A percentile compares a stretch with the other conserved stretches of the same genome.
These are phyloP conservation scores for Agelas oroides DNA, from an alignment of 37 sponge, comb jelly and placozoan species.

Conservation along the genomic window DNA sequence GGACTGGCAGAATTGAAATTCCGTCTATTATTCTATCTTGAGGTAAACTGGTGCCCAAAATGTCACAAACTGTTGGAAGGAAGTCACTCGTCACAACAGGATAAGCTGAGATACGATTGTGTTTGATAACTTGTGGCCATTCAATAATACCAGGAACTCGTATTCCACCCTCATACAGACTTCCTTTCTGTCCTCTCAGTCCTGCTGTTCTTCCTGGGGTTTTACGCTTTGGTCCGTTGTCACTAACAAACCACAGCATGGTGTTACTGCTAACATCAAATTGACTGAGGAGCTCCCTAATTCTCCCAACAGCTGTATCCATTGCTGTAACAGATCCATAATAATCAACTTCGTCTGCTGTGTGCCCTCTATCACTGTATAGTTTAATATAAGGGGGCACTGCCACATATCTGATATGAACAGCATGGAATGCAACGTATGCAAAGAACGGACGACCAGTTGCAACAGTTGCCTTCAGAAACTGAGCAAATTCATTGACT, in stretches of 20 bases:
- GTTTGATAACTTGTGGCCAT: constrained; percentile 52
- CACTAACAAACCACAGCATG: constrained; percentile 73
- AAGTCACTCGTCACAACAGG: constrained; percentile 65
- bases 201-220: constrained; percentile 56
- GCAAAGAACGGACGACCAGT: constrained; percentile 61
- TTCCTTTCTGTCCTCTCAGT: constrained; percentile 60
- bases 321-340: constrained; percentile 55
- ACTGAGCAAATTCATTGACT: constrained; percentile 19
- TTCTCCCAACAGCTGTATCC: constrained; percentile 47
- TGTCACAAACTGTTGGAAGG: constrained; percentile 61
- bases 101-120: constrained; percentile 28
- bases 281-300: constrained; percentile 33
- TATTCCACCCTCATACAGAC: constrained; percentile 74
- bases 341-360: constrained; percentile 57
- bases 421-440: constrained; percentile 66
- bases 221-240: constrained; percentile 60
- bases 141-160: constrained; percentile 76
- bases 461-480: not conserved
- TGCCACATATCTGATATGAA: constrained; percentile 70
- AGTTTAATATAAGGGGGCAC: not conserved
- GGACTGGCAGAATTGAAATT: constrained; percentile 29
- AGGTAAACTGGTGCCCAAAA: not conserved
- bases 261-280: constrained; percentile 36
- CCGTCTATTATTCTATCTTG: constrained; percentile 32
- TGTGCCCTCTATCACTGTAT: not conserved